Evolutionary conservation across 2,888 invertebrate genomes (phyloP).

Genomic region (Conistra vaccinii): DNA sequence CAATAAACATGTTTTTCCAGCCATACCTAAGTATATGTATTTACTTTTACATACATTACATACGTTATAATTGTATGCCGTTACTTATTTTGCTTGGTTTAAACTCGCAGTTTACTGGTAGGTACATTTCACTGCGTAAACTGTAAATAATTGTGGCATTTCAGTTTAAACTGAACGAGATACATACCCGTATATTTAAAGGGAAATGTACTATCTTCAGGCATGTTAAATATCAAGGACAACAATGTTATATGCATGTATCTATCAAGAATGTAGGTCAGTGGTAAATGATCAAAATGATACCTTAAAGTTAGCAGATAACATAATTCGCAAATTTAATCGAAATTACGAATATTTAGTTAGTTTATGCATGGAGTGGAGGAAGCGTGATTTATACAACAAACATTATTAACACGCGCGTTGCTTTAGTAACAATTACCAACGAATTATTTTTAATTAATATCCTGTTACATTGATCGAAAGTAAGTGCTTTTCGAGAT

Average conservation of each 20-base stretch:
- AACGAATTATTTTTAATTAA: constrained; percentile 37
- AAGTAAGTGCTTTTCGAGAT: constrained; percentile 62
- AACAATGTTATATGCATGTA: constrained; percentile 43
- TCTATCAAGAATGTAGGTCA: constrained; percentile 64
- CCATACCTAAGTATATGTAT: background rate
- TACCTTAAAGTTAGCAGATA: constrained; percentile 51
- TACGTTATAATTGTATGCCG: constrained; percentile 21
- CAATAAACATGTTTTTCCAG: constrained; percentile 9
- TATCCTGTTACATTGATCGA: constrained; percentile 51
- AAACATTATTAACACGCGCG: constrained; percentile 37
- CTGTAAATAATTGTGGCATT: constrained; percentile 15
- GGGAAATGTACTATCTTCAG: constrained; percentile 50
- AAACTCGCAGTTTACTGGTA: background rate
- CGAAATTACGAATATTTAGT: constrained; percentile 33
- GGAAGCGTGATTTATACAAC: constrained; percentile 41
- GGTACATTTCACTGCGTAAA: background rate
- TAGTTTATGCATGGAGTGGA: constrained; percentile 21
- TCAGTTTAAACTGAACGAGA: background rate
- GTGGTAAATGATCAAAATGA: constrained; percentile 57
- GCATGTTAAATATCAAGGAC: constrained; percentile 69
- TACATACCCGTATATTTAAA: constrained; percentile 43
- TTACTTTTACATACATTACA: background rate
- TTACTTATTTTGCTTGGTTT: constrained; percentile 15
- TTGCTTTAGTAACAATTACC: constrained; percentile 38
- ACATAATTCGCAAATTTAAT: constrained; percentile 45